Base-by-base conservation (phyloP, 2,797 vertebrate species). In the Eospalax fontanierii region DNA sequence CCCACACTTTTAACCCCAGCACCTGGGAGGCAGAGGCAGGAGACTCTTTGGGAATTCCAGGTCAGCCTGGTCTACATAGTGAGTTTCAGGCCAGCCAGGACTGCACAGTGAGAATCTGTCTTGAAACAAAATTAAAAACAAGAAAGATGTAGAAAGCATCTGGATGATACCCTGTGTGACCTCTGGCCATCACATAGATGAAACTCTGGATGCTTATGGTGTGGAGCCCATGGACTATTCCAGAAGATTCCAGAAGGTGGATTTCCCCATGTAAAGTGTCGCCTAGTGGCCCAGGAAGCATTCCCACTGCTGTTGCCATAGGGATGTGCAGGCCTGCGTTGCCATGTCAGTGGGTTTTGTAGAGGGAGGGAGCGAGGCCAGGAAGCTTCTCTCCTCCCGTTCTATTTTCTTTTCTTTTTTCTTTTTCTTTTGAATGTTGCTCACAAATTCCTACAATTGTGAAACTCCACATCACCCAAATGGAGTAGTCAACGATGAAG, bases 301-400 rank as follows among this genome's bases (percentile, higher is more conserved):
- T 26, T 74, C 84, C 19, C 5, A 11, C 46, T 50, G 90, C 82
- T 43, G 90, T 96, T 95, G 91, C 96, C 93, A 96, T 97, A 96
- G 96, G 92, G 80, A 97, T 8, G 4, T 35, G 68, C 57, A 70
- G 79, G 82, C 73, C 87, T 0, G 3, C 0, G 14, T 90, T 93
- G 76, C 90, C 92, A 91, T 89, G 93, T 79, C 50, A 71, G 79
- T 70, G 3, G 7, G 43, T 87, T 84, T 78, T 75, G 84, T 89
- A 87, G 82, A 87, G 61, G 88, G 71, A 7, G 54, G 21, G 76
- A 73, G 54, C 57, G 59, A 71, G 14, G 65, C 30, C 38, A 26
- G 54, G 65, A 78, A 33, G 70, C 70, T 57, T 26, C 54, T 8
- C 2, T 63, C 18, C 6, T 9, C 35, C 24, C 1, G 11, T 50